Base-by-base conservation (phyloP, 2,888 invertebrate species). In the Drosophila greeni region DNA sequence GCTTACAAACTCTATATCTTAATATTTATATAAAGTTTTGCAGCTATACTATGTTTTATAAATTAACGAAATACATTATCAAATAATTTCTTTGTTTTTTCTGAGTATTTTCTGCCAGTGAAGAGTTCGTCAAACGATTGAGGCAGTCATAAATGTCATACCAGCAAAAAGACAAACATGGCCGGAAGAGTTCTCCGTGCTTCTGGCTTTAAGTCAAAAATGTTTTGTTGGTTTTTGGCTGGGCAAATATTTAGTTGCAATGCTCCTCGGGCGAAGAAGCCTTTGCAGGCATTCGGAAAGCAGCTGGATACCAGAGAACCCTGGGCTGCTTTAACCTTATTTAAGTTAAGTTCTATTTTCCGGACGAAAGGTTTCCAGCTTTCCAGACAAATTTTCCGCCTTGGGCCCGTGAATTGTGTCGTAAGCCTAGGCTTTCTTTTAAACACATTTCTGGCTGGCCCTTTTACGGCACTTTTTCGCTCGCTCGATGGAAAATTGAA, bases 391-490 rank as follows among this genome's bases (percentile, higher is more conserved):
- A 31, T 33, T 39, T 57, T 14, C n/a, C 5, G 31, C n/a, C 12
- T 23, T 34, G 7, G 20, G 18, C n/a, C 26, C 26, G 5, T 45
- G 31, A 53, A 45, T 20, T 47, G 39, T 18, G 20, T 39, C 18
- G 26, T 47, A 58, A 33, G 47, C 60, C 23, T 20, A 16, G 40
- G 60, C 29, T 23, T 40, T 40, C 11, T 2, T 20, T 39, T 37
- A 23, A 49, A 53, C 43, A 20, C 45, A 43, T 59, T 43, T 57
- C 39, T 59, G 4, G 6, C 26, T 31, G 9, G n/a, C 20, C n/a
- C 45, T 54, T 55, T 14, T 47, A 26, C 45, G 26, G 36, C 20
- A 31, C 33, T 39, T 33, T 47, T 78, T 74, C 61, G 67, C 55
- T 31, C 26, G 58, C 62, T 51, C 23, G 24, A 4, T 8, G 20